Conservation (phyloP, 2,888 invertebrate species). For the Cyclophora punctaria region DNA sequence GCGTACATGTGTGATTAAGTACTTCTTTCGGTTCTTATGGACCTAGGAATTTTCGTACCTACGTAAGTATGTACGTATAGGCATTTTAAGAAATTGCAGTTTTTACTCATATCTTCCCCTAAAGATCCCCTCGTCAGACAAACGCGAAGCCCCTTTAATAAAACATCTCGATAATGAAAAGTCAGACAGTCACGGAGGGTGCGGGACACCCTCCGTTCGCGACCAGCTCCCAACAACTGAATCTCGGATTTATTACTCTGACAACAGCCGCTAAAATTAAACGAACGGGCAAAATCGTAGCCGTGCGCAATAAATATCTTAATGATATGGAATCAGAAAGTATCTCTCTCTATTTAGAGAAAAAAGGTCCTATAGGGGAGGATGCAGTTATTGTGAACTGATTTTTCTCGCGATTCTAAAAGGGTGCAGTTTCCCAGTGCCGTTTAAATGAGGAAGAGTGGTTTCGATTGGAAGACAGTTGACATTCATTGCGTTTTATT, state of each 20-base stretch:
- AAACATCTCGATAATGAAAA: slow-evolving; percentile 77
- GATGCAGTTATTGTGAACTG: too few species aligned
- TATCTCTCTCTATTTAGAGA: slow-evolving; percentile 41
- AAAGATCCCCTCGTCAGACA: slow-evolving; percentile 41
- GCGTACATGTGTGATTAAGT: too few species aligned
- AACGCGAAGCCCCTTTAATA: slow-evolving; percentile 66
- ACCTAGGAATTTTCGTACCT: too few species aligned
- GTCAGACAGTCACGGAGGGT: slow-evolving; percentile 73
- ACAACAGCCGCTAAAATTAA: slow-evolving; percentile 49
- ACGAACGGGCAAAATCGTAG: slow-evolving; percentile 28
- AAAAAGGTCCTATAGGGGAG: slow-evolving; percentile 39
- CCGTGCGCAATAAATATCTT: slow-evolving; percentile 67
- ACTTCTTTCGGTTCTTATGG: neutral
- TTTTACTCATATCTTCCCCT: slow-evolving; percentile 48
- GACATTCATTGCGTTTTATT: slow-evolving; percentile 74
- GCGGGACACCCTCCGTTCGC: slow-evolving; percentile 56
- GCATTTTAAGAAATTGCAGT: slow-evolving; percentile 1
- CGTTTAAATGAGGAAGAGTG: slow-evolving; percentile 18
- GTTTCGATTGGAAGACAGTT: slow-evolving; percentile 46
- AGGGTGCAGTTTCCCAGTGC: neutral
- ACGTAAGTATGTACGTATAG: too few species aligned
- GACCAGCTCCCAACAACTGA: slow-evolving; percentile 28
- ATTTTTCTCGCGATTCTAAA: too few species aligned
- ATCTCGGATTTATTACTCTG: slow-evolving; percentile 45
- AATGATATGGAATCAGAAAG: slow-evolving; percentile 74